Percentiles rank a stretch among this genome's conserved stretches.
These are phyloP conservation scores for Dipodomys ordii DNA, from an alignment of 2,113 vertebrate genomes.

Conservation along the genomic window DNA sequence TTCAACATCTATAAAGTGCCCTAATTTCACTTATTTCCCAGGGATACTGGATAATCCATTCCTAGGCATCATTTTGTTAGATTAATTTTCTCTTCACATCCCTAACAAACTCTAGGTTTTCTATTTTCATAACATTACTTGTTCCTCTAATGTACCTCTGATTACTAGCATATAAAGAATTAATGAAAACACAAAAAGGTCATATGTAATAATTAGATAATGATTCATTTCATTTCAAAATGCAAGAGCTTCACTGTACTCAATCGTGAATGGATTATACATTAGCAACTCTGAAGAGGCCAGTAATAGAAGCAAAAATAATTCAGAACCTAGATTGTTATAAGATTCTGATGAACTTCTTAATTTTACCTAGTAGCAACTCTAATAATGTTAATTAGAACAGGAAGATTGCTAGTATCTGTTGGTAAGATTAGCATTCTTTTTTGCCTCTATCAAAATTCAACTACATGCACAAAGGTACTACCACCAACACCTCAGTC, in stretches of 20 bases:
- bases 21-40: background rate
- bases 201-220: constrained; percentile 8
- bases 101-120: background rate
- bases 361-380: background rate
- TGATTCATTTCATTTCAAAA: constrained; percentile 38
- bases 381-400: background rate
- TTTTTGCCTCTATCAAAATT: background rate
- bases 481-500: background rate
- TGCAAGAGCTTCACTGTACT: background rate
- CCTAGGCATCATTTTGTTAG: background rate
- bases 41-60: background rate
- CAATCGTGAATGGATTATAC: background rate
- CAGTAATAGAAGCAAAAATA: constrained; percentile 9
- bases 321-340: background rate
- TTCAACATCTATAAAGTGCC: background rate
- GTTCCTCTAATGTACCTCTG: background rate
- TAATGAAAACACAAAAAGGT: background rate
- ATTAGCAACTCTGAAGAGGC: background rate
- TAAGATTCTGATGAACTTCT: background rate
- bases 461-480: background rate
- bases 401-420: background rate
- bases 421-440: background rate
- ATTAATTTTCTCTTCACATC: background rate
- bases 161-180: background rate
- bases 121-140: constrained; percentile 11